Conservation (phyloP, 2,888 invertebrate species). For the Cryptus armator region DNA sequence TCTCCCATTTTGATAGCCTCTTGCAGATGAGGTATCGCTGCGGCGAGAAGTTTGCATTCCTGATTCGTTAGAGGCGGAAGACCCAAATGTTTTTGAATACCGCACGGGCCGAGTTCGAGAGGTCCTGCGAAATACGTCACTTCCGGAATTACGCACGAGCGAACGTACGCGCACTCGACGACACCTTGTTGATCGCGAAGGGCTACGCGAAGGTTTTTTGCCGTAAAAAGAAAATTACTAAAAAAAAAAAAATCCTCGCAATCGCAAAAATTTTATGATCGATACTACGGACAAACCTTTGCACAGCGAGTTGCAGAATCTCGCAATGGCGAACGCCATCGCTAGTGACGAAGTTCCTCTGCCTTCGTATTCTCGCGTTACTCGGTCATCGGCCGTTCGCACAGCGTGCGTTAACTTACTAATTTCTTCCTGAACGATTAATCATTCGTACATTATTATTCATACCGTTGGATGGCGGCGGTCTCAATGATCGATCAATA, state of each 20-base stretch:
- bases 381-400: slow-evolving; percentile 88
- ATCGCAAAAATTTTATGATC: not conserved
- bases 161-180: slow-evolving; percentile 79
- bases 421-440: slow-evolving; percentile 85
- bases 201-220: slow-evolving; percentile 64
- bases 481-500: slow-evolving; percentile 34
- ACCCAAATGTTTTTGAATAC: slow-evolving; percentile 79
- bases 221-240: not conserved
- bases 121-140: slow-evolving; percentile 78
- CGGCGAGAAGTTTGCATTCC: slow-evolving; percentile 74
- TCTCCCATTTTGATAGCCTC: slow-evolving; percentile 75
- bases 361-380: slow-evolving; percentile 87
- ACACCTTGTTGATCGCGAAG: slow-evolving; percentile 73
- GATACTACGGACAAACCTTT: slow-evolving; percentile 81
- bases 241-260: not conserved
- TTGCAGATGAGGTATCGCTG: slow-evolving; percentile 72
- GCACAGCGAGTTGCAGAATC: slow-evolving; percentile 87
- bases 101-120: slow-evolving; percentile 79
- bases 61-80: slow-evolving; percentile 75
- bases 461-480: not conserved
- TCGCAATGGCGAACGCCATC: slow-evolving; percentile 88
- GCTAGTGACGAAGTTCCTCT: slow-evolving; percentile 88
- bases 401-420: slow-evolving; percentile 73
- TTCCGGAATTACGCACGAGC: slow-evolving; percentile 77
- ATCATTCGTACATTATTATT: slow-evolving; percentile 13